These are phyloP conservation scores for human DNA, from an alignment of 2,113 vertebrate genomes.

Conservation along the genomic window DNA sequence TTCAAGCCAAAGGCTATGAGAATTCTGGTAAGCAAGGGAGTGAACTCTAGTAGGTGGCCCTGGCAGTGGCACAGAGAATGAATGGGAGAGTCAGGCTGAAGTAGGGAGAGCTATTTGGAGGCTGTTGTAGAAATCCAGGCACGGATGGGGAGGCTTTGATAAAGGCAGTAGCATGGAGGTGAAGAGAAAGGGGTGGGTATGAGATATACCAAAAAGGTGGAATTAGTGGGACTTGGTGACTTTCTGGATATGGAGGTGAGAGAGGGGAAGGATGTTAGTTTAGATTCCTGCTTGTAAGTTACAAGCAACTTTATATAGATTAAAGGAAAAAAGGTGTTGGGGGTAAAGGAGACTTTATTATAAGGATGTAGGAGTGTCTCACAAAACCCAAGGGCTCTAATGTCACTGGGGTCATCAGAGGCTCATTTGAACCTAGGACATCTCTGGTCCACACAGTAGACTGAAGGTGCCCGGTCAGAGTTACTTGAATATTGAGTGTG, in stretches of 20 bases:
- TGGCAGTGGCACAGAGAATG: background rate
- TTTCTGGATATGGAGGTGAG: background rate
- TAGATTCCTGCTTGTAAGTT: background rate
- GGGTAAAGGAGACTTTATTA: background rate
- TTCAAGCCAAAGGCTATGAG: background rate
- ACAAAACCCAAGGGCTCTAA: background rate
- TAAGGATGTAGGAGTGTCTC: background rate
- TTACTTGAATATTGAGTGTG: background rate
- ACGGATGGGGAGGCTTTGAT: background rate
- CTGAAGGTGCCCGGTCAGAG: background rate
- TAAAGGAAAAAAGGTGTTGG: background rate
- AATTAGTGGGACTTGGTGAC: background rate
- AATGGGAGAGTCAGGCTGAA: background rate
- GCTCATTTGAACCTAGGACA: background rate
- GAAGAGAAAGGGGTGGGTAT: background rate
- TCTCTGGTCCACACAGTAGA: background rate
- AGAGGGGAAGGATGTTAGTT: background rate
- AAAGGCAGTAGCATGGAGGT: background rate
- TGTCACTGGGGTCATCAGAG: background rate
- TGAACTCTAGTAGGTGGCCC: background rate
- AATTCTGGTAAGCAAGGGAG: background rate
- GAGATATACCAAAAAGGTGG: background rate
- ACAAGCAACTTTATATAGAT: background rate
- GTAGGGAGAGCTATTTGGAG: background rate
- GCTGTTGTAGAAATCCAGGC: background rate